Evolutionary conservation across 1,140 invertebrate genomes (phyloP), one percentile per base, ranked within the genome.

Genomic region (Acyrthosiphon pisum): DNA sequence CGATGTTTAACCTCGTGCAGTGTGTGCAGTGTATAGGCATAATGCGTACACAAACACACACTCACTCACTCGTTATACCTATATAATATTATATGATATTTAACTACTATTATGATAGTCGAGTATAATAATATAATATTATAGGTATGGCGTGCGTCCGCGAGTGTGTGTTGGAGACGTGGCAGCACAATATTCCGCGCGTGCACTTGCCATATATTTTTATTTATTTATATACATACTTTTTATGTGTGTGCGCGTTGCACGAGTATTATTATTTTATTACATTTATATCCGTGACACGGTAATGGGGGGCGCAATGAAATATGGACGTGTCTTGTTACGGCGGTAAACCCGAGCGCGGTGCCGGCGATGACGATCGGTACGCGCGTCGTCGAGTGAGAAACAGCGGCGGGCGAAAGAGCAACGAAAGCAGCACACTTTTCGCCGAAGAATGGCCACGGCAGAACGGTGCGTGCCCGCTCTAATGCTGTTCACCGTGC

Each of bases 241-340:
- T 53, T 53, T 53, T 53, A 53, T 18, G n/a, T n/a, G 60, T 6
- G 60, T n/a, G 60, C 30, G 30, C 60, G 14, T 68, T n/a, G n/a
- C 60, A n/a, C 30, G 60, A 76, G 60, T 76, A 18, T 76, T 76
- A n/a, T 76, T 76, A n/a, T 76, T 76, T 76, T 76, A 76, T 76
- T n/a, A 76, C n/a, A 76, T 76, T 68, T 30, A n/a, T 76, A n/a
- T n/a, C 60, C 30, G 60, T 35, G 60, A 76, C 60, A 76, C 30
- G 60, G 60, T n/a, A n/a, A 76, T 76, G 18, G 30, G 60, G 60
- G 60, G 14, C 18, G 30, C 60, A 76, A 76, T 35, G 60, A 76
- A 76, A 76, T 76, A 76, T 76, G 60, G 14, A 76, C 60, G 60
- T n/a, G 60, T n/a, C 30, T 76, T 23, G 30, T 14, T 18, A 18